These are phyloP conservation scores for Colletes latitarsis DNA, from an alignment of 1,140 invertebrate genomes.

Conservation along the genomic window DNA sequence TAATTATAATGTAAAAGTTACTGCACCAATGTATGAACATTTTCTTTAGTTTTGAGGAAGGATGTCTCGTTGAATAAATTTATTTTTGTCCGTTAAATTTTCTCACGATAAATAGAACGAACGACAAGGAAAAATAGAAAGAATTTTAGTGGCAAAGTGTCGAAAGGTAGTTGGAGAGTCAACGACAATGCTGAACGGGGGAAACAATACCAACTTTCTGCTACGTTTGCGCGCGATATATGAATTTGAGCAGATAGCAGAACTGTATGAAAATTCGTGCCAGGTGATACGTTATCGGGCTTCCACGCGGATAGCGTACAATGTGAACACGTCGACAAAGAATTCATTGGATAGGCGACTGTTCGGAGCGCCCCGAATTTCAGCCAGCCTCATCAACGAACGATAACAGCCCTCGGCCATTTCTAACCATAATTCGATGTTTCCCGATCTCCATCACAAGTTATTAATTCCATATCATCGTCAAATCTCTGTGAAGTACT, in stretches of 20 bases:
- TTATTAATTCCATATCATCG: no score
- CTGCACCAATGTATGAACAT: no score
- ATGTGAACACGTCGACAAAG: constrained; percentile 9
- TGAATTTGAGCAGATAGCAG: constrained; percentile 1
- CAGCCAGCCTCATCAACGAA: neutral
- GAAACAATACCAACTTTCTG: neutral
- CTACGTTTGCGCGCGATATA: neutral
- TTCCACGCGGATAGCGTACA: constrained; percentile 26
- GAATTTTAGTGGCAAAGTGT: neutral
- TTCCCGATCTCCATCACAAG: no score
- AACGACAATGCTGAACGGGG: neutral
- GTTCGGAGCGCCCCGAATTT: constrained; percentile 24
- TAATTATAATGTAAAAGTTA: no score
- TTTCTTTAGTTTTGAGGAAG: no score
- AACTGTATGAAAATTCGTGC: constrained; percentile 19
- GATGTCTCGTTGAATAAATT: no score
- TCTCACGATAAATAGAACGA: no score
- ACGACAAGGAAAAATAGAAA: no score
- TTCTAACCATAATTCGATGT: neutral
- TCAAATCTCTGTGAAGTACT: no score
- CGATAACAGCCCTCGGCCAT: neutral
- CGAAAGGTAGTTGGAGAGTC: neutral
- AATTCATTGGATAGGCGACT: constrained; percentile 7
- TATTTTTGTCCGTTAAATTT: no score
- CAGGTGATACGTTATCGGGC: constrained; percentile 46